Base-by-base conservation (phyloP, 2,888 invertebrate genomes). In the Hydrotaea diabolus region DNA sequence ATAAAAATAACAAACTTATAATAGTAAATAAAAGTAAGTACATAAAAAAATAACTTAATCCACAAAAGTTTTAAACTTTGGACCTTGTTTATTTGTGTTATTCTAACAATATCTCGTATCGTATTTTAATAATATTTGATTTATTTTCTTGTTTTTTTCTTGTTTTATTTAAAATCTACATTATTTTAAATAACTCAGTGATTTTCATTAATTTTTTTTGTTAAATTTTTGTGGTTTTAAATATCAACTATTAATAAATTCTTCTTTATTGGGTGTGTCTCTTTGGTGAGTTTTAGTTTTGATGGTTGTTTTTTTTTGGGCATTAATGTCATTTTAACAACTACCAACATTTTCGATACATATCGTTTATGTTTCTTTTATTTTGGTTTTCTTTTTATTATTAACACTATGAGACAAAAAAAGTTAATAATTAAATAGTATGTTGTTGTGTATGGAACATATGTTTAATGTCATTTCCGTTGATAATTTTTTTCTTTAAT, bases 201-300 rank as follows among this genome's bases (percentile, higher is more conserved):
- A 17, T 76, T 62, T 66, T 74, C 64, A n/a, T 66, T 36, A 31
- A 15, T 81, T 74, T 74, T 43, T 71, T 49, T 21, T 39, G 9
- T 39, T 8, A 1, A 39, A 39, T 66, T 71, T 76, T 55, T 15
- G 31, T 78, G 19, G 17, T 55, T 71, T 76, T 64, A 62, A 57
- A 66, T 82, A 76, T 74, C 26, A 73, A 69, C 72, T 84, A 71
- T 82, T 71, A 78, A 85, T 77, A 80, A 75, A 82, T 59, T 72
- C 39, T 59, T 72, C 39, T 49, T 53, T 55, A 77, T 55, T 66
- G 5, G 55, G 74, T 74, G 43, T 19, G 66, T 66, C 19, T 66
- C n/a, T n/a, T 31, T 26, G 26, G 31, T 64, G 31, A 43, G 66
- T 49, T 49, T 31, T 49, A 49, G 21, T 39, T 66, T 66, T 17